A percentile compares a stretch with the other conserved stretches of the same genome.
Evolutionary conservation across 2,113 vertebrate genomes (phyloP).

Genomic region (Baryphthengus martii): DNA sequence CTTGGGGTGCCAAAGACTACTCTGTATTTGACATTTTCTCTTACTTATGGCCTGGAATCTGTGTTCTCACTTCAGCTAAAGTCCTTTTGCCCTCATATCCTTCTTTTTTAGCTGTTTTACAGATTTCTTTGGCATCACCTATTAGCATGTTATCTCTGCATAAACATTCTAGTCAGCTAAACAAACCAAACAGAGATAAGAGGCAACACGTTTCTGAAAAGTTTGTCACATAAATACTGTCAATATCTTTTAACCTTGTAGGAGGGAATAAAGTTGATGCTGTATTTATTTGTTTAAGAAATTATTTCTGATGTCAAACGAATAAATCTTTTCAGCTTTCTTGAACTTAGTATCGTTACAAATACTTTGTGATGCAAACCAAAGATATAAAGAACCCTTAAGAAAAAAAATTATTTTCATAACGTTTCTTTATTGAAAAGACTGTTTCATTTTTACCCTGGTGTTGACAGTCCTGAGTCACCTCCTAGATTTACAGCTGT

Average conservation of each 20-base stretch:
- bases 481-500: neutral
- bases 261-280: neutral
- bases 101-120: neutral
- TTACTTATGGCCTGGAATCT: neutral
- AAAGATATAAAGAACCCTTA: neutral
- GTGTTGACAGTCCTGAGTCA: conserved; percentile 1
- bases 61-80: neutral
- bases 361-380: neutral
- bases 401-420: neutral
- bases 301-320: neutral
- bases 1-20: neutral
- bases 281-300: neutral
- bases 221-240: neutral
- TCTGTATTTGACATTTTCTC: neutral
- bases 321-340: neutral
- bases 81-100: neutral
- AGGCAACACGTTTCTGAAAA: neutral
- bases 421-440: neutral
- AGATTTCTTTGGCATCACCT: neutral
- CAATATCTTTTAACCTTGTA: neutral
- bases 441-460: neutral
- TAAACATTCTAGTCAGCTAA: neutral
- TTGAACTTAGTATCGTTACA: neutral
- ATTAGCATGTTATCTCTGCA: neutral
- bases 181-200: neutral